These are phyloP conservation scores for Eclectus roratus DNA, from an alignment of 2,113 vertebrate species.

Conservation along the genomic window DNA sequence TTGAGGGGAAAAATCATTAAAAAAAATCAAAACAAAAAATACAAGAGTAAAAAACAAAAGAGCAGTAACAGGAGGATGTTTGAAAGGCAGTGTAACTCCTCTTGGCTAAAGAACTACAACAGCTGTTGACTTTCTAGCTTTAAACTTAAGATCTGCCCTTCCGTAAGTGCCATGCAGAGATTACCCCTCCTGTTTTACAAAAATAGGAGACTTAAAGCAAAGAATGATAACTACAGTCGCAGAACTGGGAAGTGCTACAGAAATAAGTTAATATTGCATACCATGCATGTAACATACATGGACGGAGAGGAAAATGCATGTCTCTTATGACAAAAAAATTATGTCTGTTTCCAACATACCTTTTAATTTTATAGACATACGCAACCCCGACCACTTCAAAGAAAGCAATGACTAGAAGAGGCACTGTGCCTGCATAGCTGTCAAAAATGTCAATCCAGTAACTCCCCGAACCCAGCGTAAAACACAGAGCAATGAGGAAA, in stretches of 20 bases:
- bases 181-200: neutral
- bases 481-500: conserved; percentile 80
- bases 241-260: neutral
- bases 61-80: neutral
- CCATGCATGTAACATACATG: neutral
- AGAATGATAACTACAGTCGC: neutral
- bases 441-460: conserved; percentile 95
- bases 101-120: neutral
- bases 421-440: conserved; percentile 79
- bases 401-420: conserved; percentile 84
- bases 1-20: neutral
- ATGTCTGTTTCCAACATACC: conserved; percentile 46
- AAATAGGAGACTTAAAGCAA: neutral
- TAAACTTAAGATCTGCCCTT: neutral
- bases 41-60: neutral
- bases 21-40: neutral
- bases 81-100: neutral
- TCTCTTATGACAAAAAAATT: neutral
- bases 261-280: neutral
- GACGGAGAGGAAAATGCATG: neutral
- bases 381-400: conserved; percentile 80
- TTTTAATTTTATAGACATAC: conserved; percentile 82
- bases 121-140: neutral
- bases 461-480: conserved; percentile 85
- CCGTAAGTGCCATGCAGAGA: neutral